Evolutionary conservation across 2,797 vertebrate genomes (phyloP), one percentile per base, ranked within the genome.

Genomic region (Natrix natrix): DNA sequence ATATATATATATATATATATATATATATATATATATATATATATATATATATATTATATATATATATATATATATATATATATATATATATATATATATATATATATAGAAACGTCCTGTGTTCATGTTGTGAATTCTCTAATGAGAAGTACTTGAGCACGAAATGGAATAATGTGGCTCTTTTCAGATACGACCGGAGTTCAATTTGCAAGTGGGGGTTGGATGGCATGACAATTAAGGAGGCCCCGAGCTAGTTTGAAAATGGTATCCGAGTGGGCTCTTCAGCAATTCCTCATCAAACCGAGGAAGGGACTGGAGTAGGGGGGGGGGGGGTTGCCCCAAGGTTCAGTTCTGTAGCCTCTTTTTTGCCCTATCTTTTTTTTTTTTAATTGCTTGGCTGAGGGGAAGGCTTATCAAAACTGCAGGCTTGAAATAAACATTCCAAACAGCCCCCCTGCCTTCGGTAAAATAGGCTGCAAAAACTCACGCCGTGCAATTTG

Each of bases 221-320:
- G 69, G 16, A 22, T 20, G 69, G 69, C 69, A 43, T 43, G 69
- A 11, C 69, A 78, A 43, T 78, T 78, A 78, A 22, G 32, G 32
- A 78, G 7, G 37, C 32, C 32, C 32, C 10, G 32, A 20, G 8
- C 32, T 10, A 4, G 66, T 37, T 74, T 20, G 66, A 74, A 74
- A 74, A 74, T 17, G 7, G 32, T 37, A 78, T 78, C 32, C 32
- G 32, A 74, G 69, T 20, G 69, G 32, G 69, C 69, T 78, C 69
- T 22, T 78, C 69, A 78, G 32, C 16, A 22, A 43, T 78, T 78
- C 8, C 32, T 78, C 74, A 43, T 83, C 37, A 83, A 83, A 24
- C 1, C 4, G 3, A 20, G 8, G 74, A 22, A 1, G 8, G 1
- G 20, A 12, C 6, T 0, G 66, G n/a, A 37, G 8, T 22, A 48